These are phyloP conservation scores for Streptopelia turtur DNA, from an alignment of 2,797 vertebrate species.

Conservation along the genomic window DNA sequence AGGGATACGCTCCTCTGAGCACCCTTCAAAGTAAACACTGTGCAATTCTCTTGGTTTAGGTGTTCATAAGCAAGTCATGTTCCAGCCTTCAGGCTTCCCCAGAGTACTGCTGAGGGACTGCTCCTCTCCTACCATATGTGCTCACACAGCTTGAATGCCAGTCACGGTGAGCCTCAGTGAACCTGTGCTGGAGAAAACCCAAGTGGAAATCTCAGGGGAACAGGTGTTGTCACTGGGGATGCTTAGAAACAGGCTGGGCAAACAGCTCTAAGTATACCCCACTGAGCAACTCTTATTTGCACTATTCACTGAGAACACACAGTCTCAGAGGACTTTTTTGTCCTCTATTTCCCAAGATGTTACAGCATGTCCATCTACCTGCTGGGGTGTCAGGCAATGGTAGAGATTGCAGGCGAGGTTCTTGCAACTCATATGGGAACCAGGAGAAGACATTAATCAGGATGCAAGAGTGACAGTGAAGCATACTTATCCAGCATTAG, in stretches of 20 bases:
- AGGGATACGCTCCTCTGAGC: not conserved
- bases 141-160: conserved; percentile 36
- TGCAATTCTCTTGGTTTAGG: not conserved
- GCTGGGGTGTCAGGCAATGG: not conserved
- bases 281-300: not conserved
- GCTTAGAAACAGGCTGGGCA: conserved; percentile 21
- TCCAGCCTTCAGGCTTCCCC: conserved; percentile 10
- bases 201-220: conserved; percentile 7
- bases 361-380: not conserved
- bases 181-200: conserved; percentile 42
- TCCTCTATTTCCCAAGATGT: not conserved
- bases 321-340: not conserved
- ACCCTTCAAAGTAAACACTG: not conserved
- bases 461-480: not conserved
- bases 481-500: not conserved
- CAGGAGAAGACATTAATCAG: not conserved
- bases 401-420: not conserved
- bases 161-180: not conserved
- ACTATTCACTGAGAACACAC: not conserved
- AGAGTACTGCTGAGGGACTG: not conserved
- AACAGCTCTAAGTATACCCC: not conserved
- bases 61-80: conserved; percentile 23
- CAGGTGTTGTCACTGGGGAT: conserved; percentile 13
- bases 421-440: not conserved
- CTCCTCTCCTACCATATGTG: conserved; percentile 12